Evolutionary conservation across 2,888 invertebrate species (phyloP), one percentile per base, ranked within the genome.

Genomic region (Tortricodes alternella): DNA sequence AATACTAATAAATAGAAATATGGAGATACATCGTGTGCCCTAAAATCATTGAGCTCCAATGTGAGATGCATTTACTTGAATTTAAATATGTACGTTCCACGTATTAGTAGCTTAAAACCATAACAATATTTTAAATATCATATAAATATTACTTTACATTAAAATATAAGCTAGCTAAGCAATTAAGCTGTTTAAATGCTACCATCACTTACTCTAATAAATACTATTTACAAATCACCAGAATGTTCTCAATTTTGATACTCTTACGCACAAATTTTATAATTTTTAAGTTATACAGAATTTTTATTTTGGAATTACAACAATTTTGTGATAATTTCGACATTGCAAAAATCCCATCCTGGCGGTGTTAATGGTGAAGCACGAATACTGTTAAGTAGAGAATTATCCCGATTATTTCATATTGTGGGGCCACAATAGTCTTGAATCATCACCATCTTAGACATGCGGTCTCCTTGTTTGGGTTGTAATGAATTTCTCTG

Each of bases 91-190:
- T 83, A 84, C 83, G 83, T 84, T 79, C 82, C 73, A 85, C 83
- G 82, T 78, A 82, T 82, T 78, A 78, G 70, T 76, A 78, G 74
- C 75, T 79, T 73, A 78, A 58, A 70, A 61, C 74, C 72, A 76
- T 80, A 84, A 88, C 83, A 85, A 83, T 86, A 80, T 80, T 76
- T 85, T 85, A 85, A 89, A 88, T 85, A 87, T 80, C 74, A 83
- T 78, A 89, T 89, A 90, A 90, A 89, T 89, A 89, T 87, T 89
- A 88, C 80, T 85, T 89, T 89, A 90, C 90, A 89, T 83, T 87
- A 86, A 75, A 80, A 82, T 79, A 81, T 80, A 55, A 49, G 53
- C 48, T 35, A 78, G 77, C 75, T 85, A 88, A 86, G 89, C 87
- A 81, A 74, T 82, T 83, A 88, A 83, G 85, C 83, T 73, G 71